These are phyloP conservation scores for Enteromius paludinosus DNA, from an alignment of 2,797 vertebrate genomes.

Conservation along the genomic window DNA sequence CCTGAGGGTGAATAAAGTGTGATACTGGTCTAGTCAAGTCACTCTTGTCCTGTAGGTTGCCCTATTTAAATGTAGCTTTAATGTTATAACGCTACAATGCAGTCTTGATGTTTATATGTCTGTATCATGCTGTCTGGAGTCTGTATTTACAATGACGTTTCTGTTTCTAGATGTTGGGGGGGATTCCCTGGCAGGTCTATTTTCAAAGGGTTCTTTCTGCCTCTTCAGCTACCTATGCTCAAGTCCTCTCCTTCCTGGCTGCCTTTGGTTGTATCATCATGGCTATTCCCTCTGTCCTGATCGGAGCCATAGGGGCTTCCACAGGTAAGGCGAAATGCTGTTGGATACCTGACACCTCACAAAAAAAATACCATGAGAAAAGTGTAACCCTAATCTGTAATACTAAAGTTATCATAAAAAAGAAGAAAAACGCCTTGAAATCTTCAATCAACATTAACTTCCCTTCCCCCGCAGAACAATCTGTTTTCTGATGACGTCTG, in stretches of 20 bases:
- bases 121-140: slow-evolving; percentile 44
- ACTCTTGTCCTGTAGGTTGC: not conserved
- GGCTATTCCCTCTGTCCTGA: slow-evolving; percentile 93
- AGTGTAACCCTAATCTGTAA: not conserved
- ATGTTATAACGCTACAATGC: not conserved
- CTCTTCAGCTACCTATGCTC: slow-evolving; percentile 95
- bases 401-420: not conserved
- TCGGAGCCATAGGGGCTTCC: slow-evolving; percentile 95
- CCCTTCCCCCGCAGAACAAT: not conserved
- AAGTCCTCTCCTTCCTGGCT: slow-evolving; percentile 94
- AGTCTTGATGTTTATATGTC: slow-evolving; percentile 33
- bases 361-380: not conserved
- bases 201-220: slow-evolving; percentile 96
- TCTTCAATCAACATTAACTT: not conserved
- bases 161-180: slow-evolving; percentile 88
- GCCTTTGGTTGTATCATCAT: slow-evolving; percentile 95
- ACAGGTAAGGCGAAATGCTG: slow-evolving; percentile 81
- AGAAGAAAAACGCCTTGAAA: not conserved
- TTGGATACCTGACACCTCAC: not conserved
- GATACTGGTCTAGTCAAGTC: not conserved
- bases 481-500: not conserved
- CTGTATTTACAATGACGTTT: slow-evolving; percentile 59
- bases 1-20: not conserved
- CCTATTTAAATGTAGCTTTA: not conserved
- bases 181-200: slow-evolving; percentile 98